Percentiles rank a stretch among this genome's conserved stretches.
Evolutionary conservation across 2,797 vertebrate species (phyloP).

Genomic region (Gambelia wislizenii): DNA sequence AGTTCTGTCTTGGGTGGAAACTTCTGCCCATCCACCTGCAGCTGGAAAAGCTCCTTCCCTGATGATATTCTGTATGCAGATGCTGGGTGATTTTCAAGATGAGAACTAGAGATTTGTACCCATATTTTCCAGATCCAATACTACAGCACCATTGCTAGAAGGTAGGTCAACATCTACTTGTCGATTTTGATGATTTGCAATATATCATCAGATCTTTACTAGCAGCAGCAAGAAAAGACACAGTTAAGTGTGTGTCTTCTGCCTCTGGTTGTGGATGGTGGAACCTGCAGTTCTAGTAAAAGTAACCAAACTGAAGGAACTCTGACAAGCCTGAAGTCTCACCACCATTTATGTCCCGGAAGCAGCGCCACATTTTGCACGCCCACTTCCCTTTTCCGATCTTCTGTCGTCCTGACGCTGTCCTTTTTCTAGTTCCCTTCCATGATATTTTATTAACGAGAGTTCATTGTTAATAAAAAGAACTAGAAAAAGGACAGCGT

Average conservation of each 20-base stretch:
- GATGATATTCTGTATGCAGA: neutral
- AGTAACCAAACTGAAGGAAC: neutral
- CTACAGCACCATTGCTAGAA: neutral
- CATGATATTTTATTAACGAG: no score
- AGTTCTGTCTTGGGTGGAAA: neutral
- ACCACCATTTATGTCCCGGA: no score
- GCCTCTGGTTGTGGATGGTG: neutral
- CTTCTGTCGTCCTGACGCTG: no score
- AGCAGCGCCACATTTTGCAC: no score
- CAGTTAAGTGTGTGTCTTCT: neutral
- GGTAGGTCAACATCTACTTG: neutral
- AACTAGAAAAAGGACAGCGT: no score
- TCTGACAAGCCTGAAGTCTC: neutral
- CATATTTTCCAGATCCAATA: neutral
- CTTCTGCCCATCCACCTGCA: neutral
- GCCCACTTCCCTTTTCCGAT: no score
- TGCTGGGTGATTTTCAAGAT: neutral
- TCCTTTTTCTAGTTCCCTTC: no score
- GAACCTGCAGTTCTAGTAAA: neutral
- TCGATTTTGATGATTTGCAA: neutral
- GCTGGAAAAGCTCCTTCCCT: neutral
- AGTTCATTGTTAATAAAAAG: no score
- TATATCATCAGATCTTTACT: neutral
- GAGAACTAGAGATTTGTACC: neutral
- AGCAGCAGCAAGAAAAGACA: no score